phyloP scores from a whole-genome alignment of 2,888 invertebrate species.

The Noctua janthe region DNA sequence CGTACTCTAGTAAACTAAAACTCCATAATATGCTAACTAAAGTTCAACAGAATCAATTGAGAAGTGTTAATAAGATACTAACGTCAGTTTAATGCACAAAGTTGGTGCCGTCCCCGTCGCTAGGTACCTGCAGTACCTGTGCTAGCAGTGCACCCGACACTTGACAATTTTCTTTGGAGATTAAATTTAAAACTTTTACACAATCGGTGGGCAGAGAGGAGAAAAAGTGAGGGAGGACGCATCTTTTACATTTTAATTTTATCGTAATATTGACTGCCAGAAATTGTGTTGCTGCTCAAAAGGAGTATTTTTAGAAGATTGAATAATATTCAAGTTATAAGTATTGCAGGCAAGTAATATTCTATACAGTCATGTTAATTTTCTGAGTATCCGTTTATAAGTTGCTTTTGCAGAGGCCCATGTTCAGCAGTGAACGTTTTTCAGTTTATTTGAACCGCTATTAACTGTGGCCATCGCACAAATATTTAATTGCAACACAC shows the following conservation, averaged over 20 bases:
- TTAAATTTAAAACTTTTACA: conserved; percentile 24
- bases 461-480: not conserved
- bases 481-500: not conserved
- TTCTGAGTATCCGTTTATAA: not conserved
- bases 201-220: not conserved
- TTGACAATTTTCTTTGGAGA: conserved; percentile 22
- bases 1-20: not conserved
- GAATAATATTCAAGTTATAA: not conserved
- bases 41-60: conserved; percentile 35
- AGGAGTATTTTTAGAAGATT: too few relatives aligned
- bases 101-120: conserved; percentile 36
- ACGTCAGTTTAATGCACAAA: conserved; percentile 49
- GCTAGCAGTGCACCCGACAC: conserved; percentile 12
- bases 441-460: not conserved
- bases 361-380: not conserved
- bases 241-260: not conserved
- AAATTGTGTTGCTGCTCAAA: not conserved
- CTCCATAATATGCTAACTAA: conserved; percentile 7
- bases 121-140: not conserved
- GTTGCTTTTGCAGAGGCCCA: not conserved
- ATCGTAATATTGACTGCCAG: not conserved
- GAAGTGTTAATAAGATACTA: conserved; percentile 37
- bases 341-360: not conserved
- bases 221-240: not conserved
- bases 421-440: too few relatives aligned